These are phyloP conservation scores for Conus betulinus DNA, from an alignment of 1,140 invertebrate species.

Conservation along the genomic window DNA sequence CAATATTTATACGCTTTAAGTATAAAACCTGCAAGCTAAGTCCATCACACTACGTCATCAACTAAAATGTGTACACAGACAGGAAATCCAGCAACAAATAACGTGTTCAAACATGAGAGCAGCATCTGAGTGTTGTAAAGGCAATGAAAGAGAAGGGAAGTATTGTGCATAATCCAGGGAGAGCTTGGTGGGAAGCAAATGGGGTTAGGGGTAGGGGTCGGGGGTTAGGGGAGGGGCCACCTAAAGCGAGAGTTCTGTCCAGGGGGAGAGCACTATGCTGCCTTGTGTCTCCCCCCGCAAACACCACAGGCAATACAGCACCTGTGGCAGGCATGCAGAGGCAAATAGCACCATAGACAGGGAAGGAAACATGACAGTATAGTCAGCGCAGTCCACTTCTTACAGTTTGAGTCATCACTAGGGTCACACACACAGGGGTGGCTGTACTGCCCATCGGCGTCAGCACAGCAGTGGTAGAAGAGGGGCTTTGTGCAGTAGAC, in stretches of 20 bases:
- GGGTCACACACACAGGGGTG: constrained; percentile 76
- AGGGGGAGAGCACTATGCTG: constrained; percentile 71
- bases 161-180: not conserved
- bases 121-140: not conserved
- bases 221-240: not conserved
- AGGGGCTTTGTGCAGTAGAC: constrained; percentile 87
- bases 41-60: not conserved
- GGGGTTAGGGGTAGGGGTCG: not conserved
- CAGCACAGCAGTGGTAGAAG: constrained; percentile 94
- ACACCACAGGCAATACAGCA: constrained; percentile 86
- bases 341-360: constrained; percentile 95
- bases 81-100: not conserved
- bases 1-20: not conserved
- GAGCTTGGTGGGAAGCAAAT: too few species aligned
- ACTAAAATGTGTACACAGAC: not conserved
- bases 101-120: not conserved
- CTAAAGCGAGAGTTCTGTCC: too few species aligned
- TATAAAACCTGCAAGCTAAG: constrained; percentile 2
- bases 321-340: constrained; percentile 88
- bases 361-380: constrained; percentile 91
- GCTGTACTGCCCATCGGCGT: constrained; percentile 80
- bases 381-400: constrained; percentile 87
- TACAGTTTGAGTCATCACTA: constrained; percentile 68
- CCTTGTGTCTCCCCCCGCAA: constrained; percentile 89
- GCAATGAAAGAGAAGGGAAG: not conserved